These are phyloP conservation scores for Picus viridis DNA, from an alignment of 2,797 vertebrate species.

Conservation along the genomic window DNA sequence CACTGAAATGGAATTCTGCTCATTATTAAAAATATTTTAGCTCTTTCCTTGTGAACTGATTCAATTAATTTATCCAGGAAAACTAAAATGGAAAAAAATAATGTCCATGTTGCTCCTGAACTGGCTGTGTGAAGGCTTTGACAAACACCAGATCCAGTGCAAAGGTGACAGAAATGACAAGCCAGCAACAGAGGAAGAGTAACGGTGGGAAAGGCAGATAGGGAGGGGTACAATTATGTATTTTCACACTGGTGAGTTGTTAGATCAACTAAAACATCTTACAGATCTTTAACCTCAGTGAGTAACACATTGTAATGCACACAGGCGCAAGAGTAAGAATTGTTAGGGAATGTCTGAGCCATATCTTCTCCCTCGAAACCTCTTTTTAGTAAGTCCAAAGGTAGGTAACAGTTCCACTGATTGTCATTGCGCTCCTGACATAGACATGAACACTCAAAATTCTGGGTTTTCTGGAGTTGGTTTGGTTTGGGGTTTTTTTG, in stretches of 20 bases:
- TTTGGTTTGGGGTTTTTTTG: not conserved
- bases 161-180: not conserved
- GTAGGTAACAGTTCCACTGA: not conserved
- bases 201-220: not conserved
- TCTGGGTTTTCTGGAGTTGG: not conserved
- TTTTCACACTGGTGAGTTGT: not conserved
- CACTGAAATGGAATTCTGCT: not conserved
- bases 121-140: not conserved
- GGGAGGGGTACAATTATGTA: rapidly evolving
- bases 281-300: not conserved
- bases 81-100: not conserved
- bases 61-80: not conserved
- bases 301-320: not conserved
- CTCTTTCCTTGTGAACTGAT: not conserved
- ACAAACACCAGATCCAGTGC: not conserved
- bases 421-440: rapidly evolving
- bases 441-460: not conserved
- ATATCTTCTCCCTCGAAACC: not conserved
- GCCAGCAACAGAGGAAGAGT: not conserved
- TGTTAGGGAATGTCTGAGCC: not conserved
- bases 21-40: not conserved
- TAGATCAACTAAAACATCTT: not conserved
- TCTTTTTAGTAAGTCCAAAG: not conserved
- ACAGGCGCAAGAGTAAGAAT: not conserved
- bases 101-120: not conserved